Evolutionary conservation across 2,888 invertebrate species (phyloP).

Genomic region (Aphrophora alni): DNA sequence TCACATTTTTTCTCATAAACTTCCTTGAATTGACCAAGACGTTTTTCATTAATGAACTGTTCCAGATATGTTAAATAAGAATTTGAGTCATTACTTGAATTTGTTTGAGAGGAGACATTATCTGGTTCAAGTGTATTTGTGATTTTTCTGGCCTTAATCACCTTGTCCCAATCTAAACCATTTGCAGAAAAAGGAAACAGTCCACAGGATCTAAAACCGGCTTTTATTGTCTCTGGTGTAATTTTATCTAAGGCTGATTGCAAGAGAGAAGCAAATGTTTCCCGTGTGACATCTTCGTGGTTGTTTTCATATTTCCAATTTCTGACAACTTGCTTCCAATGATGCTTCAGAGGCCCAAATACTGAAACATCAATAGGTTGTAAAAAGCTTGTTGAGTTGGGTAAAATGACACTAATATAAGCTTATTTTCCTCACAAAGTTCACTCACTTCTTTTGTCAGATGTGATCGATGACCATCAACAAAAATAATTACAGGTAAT

Average conservation of each 20-base stretch:
- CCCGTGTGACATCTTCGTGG: slow-evolving; percentile 14
- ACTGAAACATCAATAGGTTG: slow-evolving; percentile 17
- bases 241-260: slow-evolving; percentile 10
- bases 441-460: slow-evolving; percentile 7
- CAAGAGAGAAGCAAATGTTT: slow-evolving; percentile 1
- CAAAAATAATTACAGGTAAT: slow-evolving; percentile 9
- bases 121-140: not conserved
- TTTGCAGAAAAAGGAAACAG: slow-evolving; percentile 3
- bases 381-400: not conserved
- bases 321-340: too few species aligned
- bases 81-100: not conserved
- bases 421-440: slow-evolving; percentile 10
- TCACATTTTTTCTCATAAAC: not conserved
- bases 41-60: not conserved
- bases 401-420: slow-evolving; percentile 17
- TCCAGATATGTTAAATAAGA: not conserved
- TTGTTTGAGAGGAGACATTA: not conserved
- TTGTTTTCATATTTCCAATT: slow-evolving; percentile 10
- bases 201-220: slow-evolving; percentile 15
- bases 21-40: not conserved
- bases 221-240: slow-evolving; percentile 17
- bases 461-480: slow-evolving; percentile 18
- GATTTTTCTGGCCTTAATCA: slow-evolving; percentile 13
- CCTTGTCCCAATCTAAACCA: slow-evolving; percentile 12
- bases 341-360: slow-evolving; percentile 23